Evolutionary conservation across 2,797 vertebrate genomes (phyloP), one percentile per base, ranked within the genome.

Genomic region (Halcyon smyrnensis): DNA sequence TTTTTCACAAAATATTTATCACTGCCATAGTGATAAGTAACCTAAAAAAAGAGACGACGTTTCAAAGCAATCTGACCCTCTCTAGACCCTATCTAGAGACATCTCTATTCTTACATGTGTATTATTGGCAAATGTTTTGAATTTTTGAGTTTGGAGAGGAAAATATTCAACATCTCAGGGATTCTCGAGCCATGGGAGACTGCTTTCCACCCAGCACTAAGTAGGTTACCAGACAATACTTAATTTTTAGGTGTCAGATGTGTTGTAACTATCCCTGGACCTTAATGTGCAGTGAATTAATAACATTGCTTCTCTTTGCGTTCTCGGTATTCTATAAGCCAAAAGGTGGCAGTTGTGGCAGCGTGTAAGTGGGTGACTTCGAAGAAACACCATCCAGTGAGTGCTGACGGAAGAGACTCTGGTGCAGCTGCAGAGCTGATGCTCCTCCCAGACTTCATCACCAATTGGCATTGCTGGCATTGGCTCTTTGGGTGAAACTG

Each of bases 1-100:
- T 60, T 97, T 97, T 97, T 96, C 74, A 84, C 89, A 90, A 95
- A 97, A 96, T 97, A 94, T 97, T 97, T 96, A 96, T 96, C 92
- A 95, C 81, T 96, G 57, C 95, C 96, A 97, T 97, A 96, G 96
- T 89, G 92, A 97, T 97, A 96, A 83, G 78, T 83, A 57, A 56
- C 86, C 95, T 97, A 96, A 97, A 96, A 96, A 95, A 96, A 85
- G 96, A 93, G 64, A 27, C 2, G 0, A 80, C 7, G 36, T 91
- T 96, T 89, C 53, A 68, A 80, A 95, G 90, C 64, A 93, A 94
- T 97, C 87, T 96, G 96, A 97, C 95, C 96, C 91, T 60, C 89
- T 90, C 64, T 56, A 94, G 93, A 94, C 89, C 89, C 68, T 56
- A 67, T 93, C 68, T 76, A 70, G 48, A 93, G 93, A 87, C 90